Evolutionary conservation across 2,113 vertebrate genomes (phyloP).

Genomic region (Siniperca knerii): DNA sequence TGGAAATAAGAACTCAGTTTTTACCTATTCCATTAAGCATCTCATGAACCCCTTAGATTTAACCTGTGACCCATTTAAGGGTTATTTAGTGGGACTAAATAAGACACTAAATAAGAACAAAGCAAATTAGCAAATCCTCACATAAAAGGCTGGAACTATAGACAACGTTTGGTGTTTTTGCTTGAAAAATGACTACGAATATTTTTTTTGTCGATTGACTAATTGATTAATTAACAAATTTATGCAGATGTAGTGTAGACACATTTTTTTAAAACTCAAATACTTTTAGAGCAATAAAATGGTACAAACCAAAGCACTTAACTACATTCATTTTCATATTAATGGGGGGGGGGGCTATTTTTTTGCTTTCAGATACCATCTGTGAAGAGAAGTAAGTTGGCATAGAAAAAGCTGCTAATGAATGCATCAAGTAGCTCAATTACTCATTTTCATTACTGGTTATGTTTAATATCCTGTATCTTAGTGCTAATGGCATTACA

Average conservation of each 20-base stretch:
- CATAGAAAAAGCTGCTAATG: neutral
- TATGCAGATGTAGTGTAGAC: neutral
- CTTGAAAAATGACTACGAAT: neutral
- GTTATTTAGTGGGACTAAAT: too few relatives aligned
- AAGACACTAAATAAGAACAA: too few relatives aligned
- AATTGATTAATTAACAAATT: neutral
- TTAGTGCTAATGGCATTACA: neutral
- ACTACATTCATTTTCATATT: neutral
- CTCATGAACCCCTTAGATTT: neutral
- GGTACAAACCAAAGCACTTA: neutral
- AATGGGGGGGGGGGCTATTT: neutral
- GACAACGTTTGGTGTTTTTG: neutral
- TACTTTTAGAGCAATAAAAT: neutral
- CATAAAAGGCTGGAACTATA: neutral
- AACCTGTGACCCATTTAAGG: neutral
- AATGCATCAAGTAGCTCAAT: constrained; percentile 16
- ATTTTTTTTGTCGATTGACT: neutral
- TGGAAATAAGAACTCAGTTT: neutral
- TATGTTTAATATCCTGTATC: constrained; percentile 31
- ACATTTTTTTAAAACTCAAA: neutral
- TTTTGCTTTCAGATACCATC: neutral
- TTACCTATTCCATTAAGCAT: neutral
- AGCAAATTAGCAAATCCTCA: too few relatives aligned
- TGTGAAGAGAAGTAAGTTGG: neutral
- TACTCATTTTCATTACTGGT: neutral